Base-by-base conservation (phyloP, 2,888 invertebrate species). In the Pseudeuparius sepicola region DNA sequence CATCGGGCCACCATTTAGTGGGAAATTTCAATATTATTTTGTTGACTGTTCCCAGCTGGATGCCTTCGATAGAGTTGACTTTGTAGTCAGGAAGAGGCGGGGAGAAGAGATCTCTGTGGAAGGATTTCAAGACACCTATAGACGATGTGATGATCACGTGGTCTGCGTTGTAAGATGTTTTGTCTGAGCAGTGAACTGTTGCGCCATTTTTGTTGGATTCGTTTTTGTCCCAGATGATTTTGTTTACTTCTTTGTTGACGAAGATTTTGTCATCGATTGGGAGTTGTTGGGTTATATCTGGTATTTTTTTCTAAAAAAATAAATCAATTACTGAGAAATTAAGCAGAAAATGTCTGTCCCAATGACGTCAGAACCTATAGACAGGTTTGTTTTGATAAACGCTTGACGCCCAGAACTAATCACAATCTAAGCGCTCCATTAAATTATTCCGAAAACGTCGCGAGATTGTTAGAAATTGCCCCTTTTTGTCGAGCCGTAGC, bases 91-190 rank as follows among this genome's bases (percentile, higher is more conserved):
- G 70, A 20, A 80, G 54, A 2, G 59, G 45, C 1, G 79, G 78
- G 3, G 56, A 48, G 49, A 80, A 80, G 14, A 77, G 41, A 1
- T 53, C 55, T 5, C 57, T 42, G 36, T 70, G 57, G 35, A 67
- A 59, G 13, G 67, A 67, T 51, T 82, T 82, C 10, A 84, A 57
- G 1, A 78, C 78, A 0, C 82, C 84, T 1, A 84, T 54, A 0
- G 83, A 77, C 1, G 72, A 64, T 0, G 84, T 83, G 1, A 79
- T 61, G 15, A 85, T 71, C 1, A 78, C 75, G 48, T 74, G 73
- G 45, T 73, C 71, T 1, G 77, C 75, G 13, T 49, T 53, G 43
- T 68, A 75, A 0, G 48, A 43, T 1, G 62, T 50, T 1, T 73
- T 75, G 49, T 75, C 73, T 12, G 54, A 53, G 44, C 70, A 71